Conservation (phyloP, 2,113 vertebrate genomes). For the Trachemys scripta region DNA sequence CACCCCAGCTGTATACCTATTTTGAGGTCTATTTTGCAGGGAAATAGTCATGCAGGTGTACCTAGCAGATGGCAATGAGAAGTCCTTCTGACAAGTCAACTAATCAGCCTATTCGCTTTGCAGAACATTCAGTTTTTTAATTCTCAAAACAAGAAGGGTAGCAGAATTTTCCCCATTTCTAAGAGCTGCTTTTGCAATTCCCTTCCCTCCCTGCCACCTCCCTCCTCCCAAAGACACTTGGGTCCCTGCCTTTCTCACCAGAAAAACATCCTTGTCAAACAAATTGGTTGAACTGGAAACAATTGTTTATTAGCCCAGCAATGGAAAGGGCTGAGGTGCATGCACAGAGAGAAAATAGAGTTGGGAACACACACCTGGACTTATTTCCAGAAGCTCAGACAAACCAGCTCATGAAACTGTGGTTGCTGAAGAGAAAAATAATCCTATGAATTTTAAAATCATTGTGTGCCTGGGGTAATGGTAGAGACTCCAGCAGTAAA, state of each 20-base stretch:
- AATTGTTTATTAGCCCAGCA: not conserved
- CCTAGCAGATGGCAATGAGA: constrained; percentile 27
- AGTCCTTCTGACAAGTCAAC: not conserved
- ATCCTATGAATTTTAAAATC: not conserved
- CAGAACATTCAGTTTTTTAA: not conserved
- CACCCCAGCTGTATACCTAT: constrained; percentile 11
- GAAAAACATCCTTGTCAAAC: not conserved
- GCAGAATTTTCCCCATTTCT: not conserved
- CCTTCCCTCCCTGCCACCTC: constrained; percentile 12
- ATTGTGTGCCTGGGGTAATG: not conserved
- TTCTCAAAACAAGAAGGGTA: constrained; percentile 22
- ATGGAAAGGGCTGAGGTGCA: not conserved
- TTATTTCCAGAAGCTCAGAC: not conserved
- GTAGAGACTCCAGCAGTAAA: not conserved
- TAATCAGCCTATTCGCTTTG: constrained; percentile 18
- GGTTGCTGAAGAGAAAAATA: constrained; percentile 1
- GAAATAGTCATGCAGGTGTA: not conserved
- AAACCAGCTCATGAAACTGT: not conserved
- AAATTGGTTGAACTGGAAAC: constrained; percentile 32
- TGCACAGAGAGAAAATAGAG: not conserved
- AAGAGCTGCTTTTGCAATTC: constrained; percentile 39
- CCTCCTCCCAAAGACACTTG: not conserved
- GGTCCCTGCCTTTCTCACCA: constrained; percentile 4
- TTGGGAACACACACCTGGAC: not conserved
- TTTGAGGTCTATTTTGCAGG: not conserved